A percentile compares a stretch with the other conserved stretches of the same genome.
These are phyloP conservation scores for Mormyrus hasselquistii DNA, from an alignment of 2,797 vertebrate species.

Conservation along the genomic window DNA sequence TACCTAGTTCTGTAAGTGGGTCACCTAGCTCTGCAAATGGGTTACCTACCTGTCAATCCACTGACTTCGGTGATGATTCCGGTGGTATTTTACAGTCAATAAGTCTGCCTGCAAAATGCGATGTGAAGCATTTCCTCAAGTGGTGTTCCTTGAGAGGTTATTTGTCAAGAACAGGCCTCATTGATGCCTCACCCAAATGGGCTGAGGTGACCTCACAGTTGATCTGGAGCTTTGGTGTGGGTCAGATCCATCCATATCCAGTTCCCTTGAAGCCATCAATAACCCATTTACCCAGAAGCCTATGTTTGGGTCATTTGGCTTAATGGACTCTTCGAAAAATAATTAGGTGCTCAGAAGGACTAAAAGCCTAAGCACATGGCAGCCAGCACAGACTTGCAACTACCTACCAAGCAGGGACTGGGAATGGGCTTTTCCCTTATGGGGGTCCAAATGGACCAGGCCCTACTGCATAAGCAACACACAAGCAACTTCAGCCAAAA, in stretches of 20 bases:
- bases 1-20: too few relatives aligned
- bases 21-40: background rate
- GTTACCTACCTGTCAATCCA: background rate
- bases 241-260: background rate
- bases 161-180: background rate
- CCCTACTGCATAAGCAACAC: background rate
- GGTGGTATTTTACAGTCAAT: background rate
- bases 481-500: background rate
- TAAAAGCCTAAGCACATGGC: background rate
- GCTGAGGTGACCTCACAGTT: background rate
- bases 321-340: background rate
- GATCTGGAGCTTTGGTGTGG: background rate
- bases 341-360: conserved; percentile 1
- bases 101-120: background rate
- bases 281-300: background rate
- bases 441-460: background rate
- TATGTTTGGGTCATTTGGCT: background rate
- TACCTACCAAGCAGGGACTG: background rate
- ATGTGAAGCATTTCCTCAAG: background rate
- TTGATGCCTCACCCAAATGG: background rate
- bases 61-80: background rate
- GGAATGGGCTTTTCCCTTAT: background rate
- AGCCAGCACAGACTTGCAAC: background rate
- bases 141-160: background rate
- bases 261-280: background rate